Percentiles rank a stretch among this genome's conserved stretches.
Evolutionary conservation across 2,797 vertebrate genomes (phyloP).

Genomic region (Alca torda): DNA sequence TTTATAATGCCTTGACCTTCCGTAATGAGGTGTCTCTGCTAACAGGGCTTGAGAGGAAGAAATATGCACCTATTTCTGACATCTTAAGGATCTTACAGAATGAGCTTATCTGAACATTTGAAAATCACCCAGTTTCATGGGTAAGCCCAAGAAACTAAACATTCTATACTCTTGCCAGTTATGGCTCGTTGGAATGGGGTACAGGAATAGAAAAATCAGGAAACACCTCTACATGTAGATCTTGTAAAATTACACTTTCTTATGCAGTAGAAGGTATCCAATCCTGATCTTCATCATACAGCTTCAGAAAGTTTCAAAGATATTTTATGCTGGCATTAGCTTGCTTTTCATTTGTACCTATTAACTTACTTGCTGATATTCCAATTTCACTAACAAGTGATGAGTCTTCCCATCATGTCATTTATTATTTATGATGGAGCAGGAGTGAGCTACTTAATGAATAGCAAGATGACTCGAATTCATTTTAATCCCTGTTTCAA

Average conservation of each 20-base stretch:
- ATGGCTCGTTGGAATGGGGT: background rate
- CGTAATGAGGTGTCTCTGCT: background rate
- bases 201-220: background rate
- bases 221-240: background rate
- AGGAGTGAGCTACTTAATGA: background rate
- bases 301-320: background rate
- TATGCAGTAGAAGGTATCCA: background rate
- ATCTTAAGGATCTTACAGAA: background rate
- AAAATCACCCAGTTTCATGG: background rate
- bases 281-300: background rate
- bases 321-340: background rate
- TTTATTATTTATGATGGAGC: constrained; percentile 21
- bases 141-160: background rate
- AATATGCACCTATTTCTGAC: background rate
- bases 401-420: background rate
- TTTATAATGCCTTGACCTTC: background rate
- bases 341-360: background rate
- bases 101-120: background rate
- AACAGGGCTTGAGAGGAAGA: background rate
- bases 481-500: background rate
- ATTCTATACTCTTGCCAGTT: background rate
- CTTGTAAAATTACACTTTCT: background rate
- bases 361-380: background rate
- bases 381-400: constrained; percentile 4
- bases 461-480: background rate